Evolutionary conservation across 2,888 invertebrate species (phyloP).

Genomic region (Hemistola chrysoprasaria): DNA sequence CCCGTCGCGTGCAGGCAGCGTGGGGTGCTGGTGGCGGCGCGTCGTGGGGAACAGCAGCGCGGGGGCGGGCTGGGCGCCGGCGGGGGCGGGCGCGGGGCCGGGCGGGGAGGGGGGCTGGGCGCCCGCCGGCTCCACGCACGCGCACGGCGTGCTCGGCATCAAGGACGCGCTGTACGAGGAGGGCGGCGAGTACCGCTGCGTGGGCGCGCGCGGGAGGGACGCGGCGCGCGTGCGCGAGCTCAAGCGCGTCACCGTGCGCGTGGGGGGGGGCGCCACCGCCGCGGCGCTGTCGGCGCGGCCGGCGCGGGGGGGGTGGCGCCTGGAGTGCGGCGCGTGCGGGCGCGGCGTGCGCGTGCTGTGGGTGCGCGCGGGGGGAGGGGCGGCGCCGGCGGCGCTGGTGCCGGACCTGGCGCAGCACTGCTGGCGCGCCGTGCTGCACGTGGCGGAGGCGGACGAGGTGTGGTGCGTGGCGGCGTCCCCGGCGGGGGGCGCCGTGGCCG

Average conservation of each 20-base stretch:
- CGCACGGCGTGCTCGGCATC: conserved; percentile 77
- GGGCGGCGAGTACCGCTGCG: conserved; percentile 89
- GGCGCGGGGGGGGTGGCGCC: conserved; percentile 57
- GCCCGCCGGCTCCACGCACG: conserved; percentile 54
- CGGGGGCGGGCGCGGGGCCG: conserved; percentile 70
- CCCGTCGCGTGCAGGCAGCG: conserved; percentile 51
- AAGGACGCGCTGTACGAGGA: conserved; percentile 89
- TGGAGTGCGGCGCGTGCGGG: conserved; percentile 72
- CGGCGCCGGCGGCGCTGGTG: conserved; percentile 50
- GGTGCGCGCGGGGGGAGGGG: conserved; percentile 40
- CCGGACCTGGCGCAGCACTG: conserved; percentile 64
- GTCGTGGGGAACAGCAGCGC: conserved; percentile 66
- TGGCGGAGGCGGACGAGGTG: conserved; percentile 62
- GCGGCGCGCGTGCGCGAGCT: conserved; percentile 60
- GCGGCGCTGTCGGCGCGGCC: conserved; percentile 54
- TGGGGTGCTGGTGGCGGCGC: conserved; percentile 75
- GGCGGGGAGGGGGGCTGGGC: conserved; percentile 70
- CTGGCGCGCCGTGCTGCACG: conserved; percentile 62
- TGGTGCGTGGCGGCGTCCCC: conserved; percentile 63
- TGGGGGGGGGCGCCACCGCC: conserved; percentile 62
- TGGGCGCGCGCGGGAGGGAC: conserved; percentile 72
- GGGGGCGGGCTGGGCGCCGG: conserved; percentile 66
- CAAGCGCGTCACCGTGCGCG: conserved; percentile 56
- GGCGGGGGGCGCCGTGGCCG: conserved; percentile 61
- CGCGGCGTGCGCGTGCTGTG: conserved; percentile 57